Conservation (phyloP, 2,113 vertebrate genomes). For the Rafetus swinhoei region DNA sequence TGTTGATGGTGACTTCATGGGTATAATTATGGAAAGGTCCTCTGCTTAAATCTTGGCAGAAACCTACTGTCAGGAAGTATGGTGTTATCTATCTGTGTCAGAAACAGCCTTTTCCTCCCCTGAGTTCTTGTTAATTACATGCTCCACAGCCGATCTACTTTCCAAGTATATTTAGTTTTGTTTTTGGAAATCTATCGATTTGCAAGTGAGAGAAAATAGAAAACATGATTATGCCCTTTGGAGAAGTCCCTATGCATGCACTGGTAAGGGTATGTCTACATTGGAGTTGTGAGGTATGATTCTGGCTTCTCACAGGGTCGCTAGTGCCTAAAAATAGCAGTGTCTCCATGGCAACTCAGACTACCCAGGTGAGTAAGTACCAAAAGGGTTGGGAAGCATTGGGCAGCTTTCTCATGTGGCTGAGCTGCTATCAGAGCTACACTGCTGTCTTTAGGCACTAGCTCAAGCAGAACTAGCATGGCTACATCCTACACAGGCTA, state of each 20-base stretch:
- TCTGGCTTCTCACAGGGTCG: background rate
- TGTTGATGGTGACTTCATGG: accelerated
- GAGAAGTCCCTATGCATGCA: background rate
- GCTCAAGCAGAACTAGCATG: background rate
- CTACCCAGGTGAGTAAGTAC: background rate
- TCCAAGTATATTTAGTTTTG: background rate
- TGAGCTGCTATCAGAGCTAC: background rate
- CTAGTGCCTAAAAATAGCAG: background rate
- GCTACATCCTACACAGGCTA: background rate
- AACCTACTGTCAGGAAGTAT: accelerated
- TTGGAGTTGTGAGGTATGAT: background rate
- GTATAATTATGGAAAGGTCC: accelerated
- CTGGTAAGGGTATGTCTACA: background rate
- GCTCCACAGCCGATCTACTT: accelerated
- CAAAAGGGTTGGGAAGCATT: background rate
- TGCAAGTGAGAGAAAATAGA: background rate
- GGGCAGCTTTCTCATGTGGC: background rate
- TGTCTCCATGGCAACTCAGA: background rate
- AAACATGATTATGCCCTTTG: no score
- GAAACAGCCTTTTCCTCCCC: background rate
- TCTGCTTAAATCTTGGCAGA: accelerated
- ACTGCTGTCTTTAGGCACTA: background rate
- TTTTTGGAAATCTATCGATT: background rate
- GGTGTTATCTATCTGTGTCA: background rate
- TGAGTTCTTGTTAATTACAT: accelerated